A percentile compares a stretch with the other conserved stretches of the same genome.
phyloP scores from a whole-genome alignment of 2,797 vertebrate genomes.

The Chelon labrosus region DNA sequence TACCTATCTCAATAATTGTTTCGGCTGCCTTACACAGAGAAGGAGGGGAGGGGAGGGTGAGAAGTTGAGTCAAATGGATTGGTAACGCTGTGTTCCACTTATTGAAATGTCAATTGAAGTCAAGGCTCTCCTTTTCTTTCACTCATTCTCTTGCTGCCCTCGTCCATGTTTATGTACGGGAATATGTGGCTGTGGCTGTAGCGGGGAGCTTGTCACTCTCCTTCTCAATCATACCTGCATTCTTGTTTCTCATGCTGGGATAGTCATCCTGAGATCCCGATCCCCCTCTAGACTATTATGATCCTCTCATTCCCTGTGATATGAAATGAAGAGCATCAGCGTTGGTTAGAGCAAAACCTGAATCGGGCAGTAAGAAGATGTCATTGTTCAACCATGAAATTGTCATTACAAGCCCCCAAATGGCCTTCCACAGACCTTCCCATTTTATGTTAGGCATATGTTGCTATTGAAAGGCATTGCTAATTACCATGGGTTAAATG shows the following conservation, averaged over 20 bases:
- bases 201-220: constrained; percentile 4
- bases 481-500: constrained; percentile 82
- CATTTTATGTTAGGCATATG: constrained; percentile 73
- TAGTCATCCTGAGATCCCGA: constrained; percentile 40
- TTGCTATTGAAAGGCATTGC: constrained; percentile 70
- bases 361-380: constrained; percentile 61
- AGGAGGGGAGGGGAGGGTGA: constrained; percentile 55
- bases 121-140: constrained; percentile 87
- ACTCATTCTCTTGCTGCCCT: constrained; percentile 68
- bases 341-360: constrained; percentile 47
- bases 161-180: constrained; percentile 71
- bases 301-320: constrained; percentile 55
- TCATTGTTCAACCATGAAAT: constrained; percentile 75
- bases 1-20: constrained; percentile 99
- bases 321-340: constrained; percentile 33
- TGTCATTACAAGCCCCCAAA: constrained; percentile 72
- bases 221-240: constrained; percentile 8
- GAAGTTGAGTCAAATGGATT: constrained; percentile 93
- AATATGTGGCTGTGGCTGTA: constrained; percentile 32
- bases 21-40: constrained; percentile 84
- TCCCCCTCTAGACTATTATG: constrained; percentile 50
- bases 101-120: constrained; percentile 99
- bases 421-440: constrained; percentile 63
- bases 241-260: constrained; percentile 30
- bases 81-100: constrained; percentile 98